phyloP scores from a whole-genome alignment of 2,888 invertebrate genomes.

The Lasioglossum calceatum region DNA sequence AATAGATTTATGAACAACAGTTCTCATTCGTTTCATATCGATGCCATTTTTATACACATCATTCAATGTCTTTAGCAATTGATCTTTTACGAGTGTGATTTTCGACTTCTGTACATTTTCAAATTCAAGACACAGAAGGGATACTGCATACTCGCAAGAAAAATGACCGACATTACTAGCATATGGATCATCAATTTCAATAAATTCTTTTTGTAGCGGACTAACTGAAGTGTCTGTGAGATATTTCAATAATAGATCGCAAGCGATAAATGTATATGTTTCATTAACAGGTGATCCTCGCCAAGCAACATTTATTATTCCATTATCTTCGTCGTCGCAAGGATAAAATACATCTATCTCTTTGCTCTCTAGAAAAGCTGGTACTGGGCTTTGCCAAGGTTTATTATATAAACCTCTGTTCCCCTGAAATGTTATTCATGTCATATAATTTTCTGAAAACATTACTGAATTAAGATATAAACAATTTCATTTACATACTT shows the following conservation, averaged over 20 bases:
- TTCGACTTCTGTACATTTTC: constrained; percentile 91
- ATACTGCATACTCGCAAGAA: constrained; percentile 90
- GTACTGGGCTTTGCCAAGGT: constrained; percentile 92
- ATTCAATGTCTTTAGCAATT: constrained; percentile 85
- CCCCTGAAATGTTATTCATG: constrained; percentile 81
- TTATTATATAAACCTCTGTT: constrained; percentile 87
- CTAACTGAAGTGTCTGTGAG: constrained; percentile 94
- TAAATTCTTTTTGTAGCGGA: constrained; percentile 93
- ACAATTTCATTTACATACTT: constrained; percentile 84
- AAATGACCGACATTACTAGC: constrained; percentile 91
- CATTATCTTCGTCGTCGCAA: constrained; percentile 93
- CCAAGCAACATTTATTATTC: constrained; percentile 92
- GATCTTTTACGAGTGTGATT: constrained; percentile 87
- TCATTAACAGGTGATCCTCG: constrained; percentile 90
- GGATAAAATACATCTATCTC: constrained; percentile 89
- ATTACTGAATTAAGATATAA: constrained; percentile 4
- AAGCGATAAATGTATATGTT: constrained; percentile 87
- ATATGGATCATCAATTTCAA: constrained; percentile 92
- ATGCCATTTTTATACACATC: constrained; percentile 85
- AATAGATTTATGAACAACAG: constrained; percentile 90
- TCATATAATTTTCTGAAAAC: constrained; percentile 2
- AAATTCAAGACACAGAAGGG: constrained; percentile 89
- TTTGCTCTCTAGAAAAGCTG: constrained; percentile 87
- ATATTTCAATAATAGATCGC: constrained; percentile 91
- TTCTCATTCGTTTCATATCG: constrained; percentile 91